phyloP scores from a whole-genome alignment of 2,797 vertebrate genomes.

The Amniataba percoides region DNA sequence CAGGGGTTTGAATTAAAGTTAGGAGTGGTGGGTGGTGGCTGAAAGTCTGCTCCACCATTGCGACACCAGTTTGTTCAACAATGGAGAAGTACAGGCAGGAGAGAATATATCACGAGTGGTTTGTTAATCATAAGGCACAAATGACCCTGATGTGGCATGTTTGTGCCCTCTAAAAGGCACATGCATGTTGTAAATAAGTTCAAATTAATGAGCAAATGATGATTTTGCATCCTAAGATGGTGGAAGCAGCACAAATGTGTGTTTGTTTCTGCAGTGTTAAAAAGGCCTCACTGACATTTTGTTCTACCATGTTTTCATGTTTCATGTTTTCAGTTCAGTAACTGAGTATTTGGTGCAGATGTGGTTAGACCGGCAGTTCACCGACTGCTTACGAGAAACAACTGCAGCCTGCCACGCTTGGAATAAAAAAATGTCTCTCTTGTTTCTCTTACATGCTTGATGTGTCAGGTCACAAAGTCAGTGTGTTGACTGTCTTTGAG shows the following conservation, averaged over 20 bases:
- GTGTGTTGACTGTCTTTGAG: background rate
- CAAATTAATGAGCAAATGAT: background rate
- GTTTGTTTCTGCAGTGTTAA: background rate
- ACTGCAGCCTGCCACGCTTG: no score
- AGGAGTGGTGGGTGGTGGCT: background rate
- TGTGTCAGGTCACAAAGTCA: background rate
- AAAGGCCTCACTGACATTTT: no score
- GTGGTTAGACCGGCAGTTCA: background rate
- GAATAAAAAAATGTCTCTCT: no score
- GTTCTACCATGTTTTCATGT: no score
- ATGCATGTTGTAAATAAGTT: background rate
- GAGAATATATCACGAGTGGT: background rate
- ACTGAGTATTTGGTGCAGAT: background rate
- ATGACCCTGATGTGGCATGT: background rate
- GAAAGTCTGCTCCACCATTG: background rate
- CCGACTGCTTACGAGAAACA: no score
- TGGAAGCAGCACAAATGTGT: background rate
- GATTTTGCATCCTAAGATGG: background rate
- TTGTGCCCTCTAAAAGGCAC: background rate
- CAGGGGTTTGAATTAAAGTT: background rate
- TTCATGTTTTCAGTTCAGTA: background rate
- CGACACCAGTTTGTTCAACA: background rate
- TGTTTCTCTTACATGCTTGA: background rate
- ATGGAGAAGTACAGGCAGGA: background rate
- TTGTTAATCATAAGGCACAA: background rate